Base-by-base conservation (phyloP, 2,797 vertebrate genomes). In the Nasua narica region DNA sequence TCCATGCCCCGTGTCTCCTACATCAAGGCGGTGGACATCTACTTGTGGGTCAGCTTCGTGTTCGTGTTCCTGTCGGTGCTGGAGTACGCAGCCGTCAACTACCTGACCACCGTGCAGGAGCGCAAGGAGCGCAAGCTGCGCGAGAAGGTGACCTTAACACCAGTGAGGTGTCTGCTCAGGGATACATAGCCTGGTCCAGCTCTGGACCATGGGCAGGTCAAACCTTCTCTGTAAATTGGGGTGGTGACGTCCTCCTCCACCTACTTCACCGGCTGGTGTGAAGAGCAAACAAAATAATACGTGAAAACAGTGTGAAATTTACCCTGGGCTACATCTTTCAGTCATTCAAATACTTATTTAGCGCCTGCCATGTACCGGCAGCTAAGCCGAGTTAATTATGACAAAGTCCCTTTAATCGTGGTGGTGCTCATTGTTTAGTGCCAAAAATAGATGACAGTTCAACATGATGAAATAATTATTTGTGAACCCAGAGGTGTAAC, bases 1-100 rank as follows among this genome's bases (percentile, higher is more conserved):
- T 99, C 99, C 98, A 99, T 99, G 99, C 99, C 99, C n/a, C 98
- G 99, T 3, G 99, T 99, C 35, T 99, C 99, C 96, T 99, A 99
- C 98, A 99, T 99, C 98, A 99, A 99, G 98, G 99, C 99, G 0
- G 99, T 99, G 98, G 99, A 99, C 97, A 99, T 99, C 93, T 99
- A 99, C 98, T 99, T 99, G 25, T 99, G 99, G 99, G 99, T 99
- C 99, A 99, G 99, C 97, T 99, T 99, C 15, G 99, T 99, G 95
- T 99, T 99, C 1, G 99, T 99, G 83, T 99, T 99, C 98, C 99
- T 99, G 40, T 99, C 99, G 0, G 99, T 99, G 96, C 96, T 99
- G 74, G 99, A 99, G 95, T 99, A 99, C 0, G 99, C 99, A 0
- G 99, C 99, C 0, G 99, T 99, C 96, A 99, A 99, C 98, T 99